These are phyloP conservation scores for Amazona guildingii DNA, from an alignment of 2,113 vertebrate species.

Conservation along the genomic window DNA sequence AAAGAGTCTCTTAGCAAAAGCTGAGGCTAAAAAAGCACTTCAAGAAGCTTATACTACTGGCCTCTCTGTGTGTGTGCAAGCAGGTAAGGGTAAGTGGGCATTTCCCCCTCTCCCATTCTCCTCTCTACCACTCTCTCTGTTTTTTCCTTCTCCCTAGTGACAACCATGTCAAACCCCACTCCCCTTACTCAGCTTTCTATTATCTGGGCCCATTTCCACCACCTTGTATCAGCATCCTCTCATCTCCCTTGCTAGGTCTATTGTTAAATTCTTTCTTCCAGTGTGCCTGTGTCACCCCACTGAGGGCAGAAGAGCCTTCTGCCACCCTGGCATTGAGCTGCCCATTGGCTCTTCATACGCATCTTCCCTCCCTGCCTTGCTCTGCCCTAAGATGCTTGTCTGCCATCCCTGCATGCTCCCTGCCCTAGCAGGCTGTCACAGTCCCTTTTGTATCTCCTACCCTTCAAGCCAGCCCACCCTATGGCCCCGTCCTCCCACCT, in stretches of 20 bases:
- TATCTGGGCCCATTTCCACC: not conserved
- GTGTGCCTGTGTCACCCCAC: not conserved
- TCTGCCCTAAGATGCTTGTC: not conserved
- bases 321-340: rapidly evolving
- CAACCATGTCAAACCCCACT: not conserved
- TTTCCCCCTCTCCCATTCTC: not conserved
- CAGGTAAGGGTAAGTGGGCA: not conserved
- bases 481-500: constrained; percentile 80
- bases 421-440: not conserved
- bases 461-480: constrained; percentile 55
- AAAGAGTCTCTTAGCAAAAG: constrained; percentile 41
- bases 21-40: constrained; percentile 44
- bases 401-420: not conserved
- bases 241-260: rapidly evolving
- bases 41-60: constrained; percentile 17
- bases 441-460: constrained; percentile 85
- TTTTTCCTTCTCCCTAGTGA: not conserved
- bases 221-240: not conserved
- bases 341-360: rapidly evolving
- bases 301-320: not conserved
- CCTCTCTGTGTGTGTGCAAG: rapidly evolving
- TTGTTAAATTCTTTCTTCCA: not conserved
- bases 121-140: not conserved
- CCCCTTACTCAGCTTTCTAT: not conserved
- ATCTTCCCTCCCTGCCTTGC: not conserved